Base-by-base conservation (phyloP, 1,140 invertebrate species). In the Drosophila baimaii region DNA sequence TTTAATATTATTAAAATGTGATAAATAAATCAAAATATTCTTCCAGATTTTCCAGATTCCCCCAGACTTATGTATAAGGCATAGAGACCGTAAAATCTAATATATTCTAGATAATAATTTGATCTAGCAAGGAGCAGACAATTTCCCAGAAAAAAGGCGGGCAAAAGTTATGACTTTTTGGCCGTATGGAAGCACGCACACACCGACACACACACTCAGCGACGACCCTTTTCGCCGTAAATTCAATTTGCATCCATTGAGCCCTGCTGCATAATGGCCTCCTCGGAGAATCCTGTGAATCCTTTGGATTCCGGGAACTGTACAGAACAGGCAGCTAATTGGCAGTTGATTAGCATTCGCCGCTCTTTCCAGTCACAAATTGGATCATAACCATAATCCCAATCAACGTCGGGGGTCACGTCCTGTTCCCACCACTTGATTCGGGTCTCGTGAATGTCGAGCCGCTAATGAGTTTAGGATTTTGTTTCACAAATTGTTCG, bases 321-420 rank as follows among this genome's bases (percentile, higher is more conserved):
- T 23, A 41, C 29, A 17, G 64, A 71, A 49, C 52, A 29, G 51
- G 10, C 31, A n/a, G 65, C 68, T 72, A 73, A 72, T 73, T 73
- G 68, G 68, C 68, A 52, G 70, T 31, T 51, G 46, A 73, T 72
- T 72, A 71, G 41, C 44, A 73, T 72, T 58, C 31, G 29, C 51
- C 15, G 25, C 68, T 37, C 43, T 70, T 37, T 27, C 21, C 43
- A 57, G 51, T 70, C 43, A 44, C 65, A 58, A 71, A 70, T 71
- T 70, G 58, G 41, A 75, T 75, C 51, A 65, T 75, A 74, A 56
- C 29, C 59, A 75, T 75, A 76, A 75, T 77, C 74, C 73, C 49
- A 77, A 76, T 77, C 63, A 77, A 47, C 47, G 33, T 47, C 63
- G n/a, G 41, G 25, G 74, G 69, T 63, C 71, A 63, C 49, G 49